These are phyloP conservation scores for Acanthurus leucopareius DNA, from an alignment of 2,797 vertebrate genomes.

Conservation along the genomic window DNA sequence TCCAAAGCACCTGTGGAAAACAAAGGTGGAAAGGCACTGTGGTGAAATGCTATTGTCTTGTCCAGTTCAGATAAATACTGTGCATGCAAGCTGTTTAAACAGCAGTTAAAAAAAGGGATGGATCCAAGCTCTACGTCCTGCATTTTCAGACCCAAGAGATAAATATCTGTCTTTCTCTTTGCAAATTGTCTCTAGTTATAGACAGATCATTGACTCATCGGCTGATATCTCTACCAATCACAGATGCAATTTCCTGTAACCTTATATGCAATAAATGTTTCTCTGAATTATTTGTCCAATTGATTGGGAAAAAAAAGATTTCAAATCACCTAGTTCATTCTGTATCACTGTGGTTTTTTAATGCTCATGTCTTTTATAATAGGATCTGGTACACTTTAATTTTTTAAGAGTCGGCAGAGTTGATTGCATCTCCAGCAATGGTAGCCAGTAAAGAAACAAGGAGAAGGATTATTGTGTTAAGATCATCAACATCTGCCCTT, in stretches of 20 bases:
- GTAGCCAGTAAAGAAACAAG: slow-evolving; percentile 22
- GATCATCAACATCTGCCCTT: slow-evolving; percentile 20
- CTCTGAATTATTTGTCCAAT: slow-evolving; percentile 39
- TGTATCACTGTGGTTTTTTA: slow-evolving; percentile 26
- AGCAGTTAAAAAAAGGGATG: slow-evolving; percentile 11
- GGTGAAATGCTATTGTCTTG: slow-evolving; percentile 14
- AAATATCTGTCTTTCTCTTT: slow-evolving; percentile 38
- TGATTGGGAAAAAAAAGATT: slow-evolving; percentile 18
- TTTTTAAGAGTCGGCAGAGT: slow-evolving; percentile 30
- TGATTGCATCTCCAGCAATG: slow-evolving; percentile 40
- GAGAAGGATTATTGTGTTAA: slow-evolving; percentile 34
- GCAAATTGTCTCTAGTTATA: slow-evolving; percentile 29
- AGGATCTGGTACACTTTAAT: slow-evolving; percentile 1
- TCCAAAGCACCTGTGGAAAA: background rate
- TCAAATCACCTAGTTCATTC: slow-evolving; percentile 5
- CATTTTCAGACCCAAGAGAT: slow-evolving; percentile 4
- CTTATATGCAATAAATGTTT: slow-evolving; percentile 25
- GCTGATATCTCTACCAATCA: slow-evolving; percentile 27
- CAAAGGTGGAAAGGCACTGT: background rate
- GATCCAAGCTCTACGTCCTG: slow-evolving; percentile 8
- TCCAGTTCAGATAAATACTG: slow-evolving; percentile 2
- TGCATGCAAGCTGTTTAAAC: background rate
- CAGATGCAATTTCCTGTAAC: slow-evolving; percentile 46
- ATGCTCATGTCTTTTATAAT: slow-evolving; percentile 22
- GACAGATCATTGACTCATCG: slow-evolving; percentile 36